Evolutionary conservation across 1,140 invertebrate species (phyloP).

Genomic region (Brachionus paranguensis): DNA sequence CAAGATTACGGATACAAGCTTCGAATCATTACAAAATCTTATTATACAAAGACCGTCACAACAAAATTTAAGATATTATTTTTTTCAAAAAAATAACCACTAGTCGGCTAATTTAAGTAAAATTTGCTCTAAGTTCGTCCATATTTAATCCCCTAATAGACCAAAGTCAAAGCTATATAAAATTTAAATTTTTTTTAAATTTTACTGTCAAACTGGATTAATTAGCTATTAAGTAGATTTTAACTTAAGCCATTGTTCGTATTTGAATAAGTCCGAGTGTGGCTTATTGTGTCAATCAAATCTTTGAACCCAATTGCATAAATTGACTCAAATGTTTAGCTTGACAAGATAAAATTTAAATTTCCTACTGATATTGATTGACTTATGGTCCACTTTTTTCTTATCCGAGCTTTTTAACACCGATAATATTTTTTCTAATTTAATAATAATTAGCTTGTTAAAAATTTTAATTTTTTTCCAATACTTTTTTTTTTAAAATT

Average conservation of each 20-base stretch:
- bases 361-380: background rate
- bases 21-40: background rate
- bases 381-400: background rate
- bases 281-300: background rate
- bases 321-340: background rate
- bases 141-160: background rate
- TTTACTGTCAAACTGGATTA: slow-evolving; percentile 31
- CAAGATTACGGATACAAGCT: background rate
- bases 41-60: background rate
- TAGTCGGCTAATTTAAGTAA: background rate
- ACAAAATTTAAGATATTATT: background rate
- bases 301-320: background rate
- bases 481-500: too few species aligned
- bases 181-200: slow-evolving; percentile 7
- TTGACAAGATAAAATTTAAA: background rate
- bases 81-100: background rate
- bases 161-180: slow-evolving; percentile 23
- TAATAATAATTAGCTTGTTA: background rate
- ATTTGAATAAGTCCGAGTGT: background rate
- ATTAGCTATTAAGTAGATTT: slow-evolving; percentile 7
- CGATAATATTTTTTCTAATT: background rate
- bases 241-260: background rate
- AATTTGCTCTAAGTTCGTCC: background rate
- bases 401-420: background rate
- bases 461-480: background rate